Evolutionary conservation across 1,140 invertebrate species (phyloP).

Genomic region (Drosophila gunungcola): DNA sequence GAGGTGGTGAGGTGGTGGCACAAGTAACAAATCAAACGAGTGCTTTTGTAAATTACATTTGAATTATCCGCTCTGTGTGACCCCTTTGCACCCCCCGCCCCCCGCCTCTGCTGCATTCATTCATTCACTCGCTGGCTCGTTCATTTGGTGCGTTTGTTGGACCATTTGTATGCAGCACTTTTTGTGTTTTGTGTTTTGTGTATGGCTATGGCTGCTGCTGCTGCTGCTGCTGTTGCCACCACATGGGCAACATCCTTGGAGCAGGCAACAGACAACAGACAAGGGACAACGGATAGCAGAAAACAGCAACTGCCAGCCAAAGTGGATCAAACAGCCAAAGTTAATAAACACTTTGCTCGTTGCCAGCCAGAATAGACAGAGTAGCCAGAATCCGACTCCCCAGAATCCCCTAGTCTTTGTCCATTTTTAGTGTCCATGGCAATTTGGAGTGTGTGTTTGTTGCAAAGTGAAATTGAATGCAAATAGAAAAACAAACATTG

Average conservation of each 20-base stretch:
- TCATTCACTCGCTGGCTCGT: slow-evolving; percentile 35
- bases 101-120: slow-evolving; percentile 38
- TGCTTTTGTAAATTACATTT: slow-evolving; percentile 82
- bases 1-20: slow-evolving; percentile 2
- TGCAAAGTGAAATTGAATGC: slow-evolving; percentile 79
- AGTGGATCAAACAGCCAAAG: slow-evolving; percentile 82
- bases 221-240: slow-evolving; percentile 38
- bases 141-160: slow-evolving; percentile 28
- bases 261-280: slow-evolving; percentile 4
- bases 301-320: slow-evolving; percentile 52
- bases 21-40: slow-evolving; percentile 80
- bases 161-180: slow-evolving; percentile 17
- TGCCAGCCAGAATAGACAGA: slow-evolving; percentile 14
- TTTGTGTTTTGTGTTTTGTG: slow-evolving; percentile 48
- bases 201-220: slow-evolving; percentile 31
- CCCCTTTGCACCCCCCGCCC: not conserved
- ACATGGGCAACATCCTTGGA: slow-evolving; percentile 71
- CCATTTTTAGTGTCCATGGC: slow-evolving; percentile 68
- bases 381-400: not conserved
- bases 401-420: slow-evolving; percentile 9
- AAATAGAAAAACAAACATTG: slow-evolving; percentile 72
- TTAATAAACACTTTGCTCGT: slow-evolving; percentile 77
- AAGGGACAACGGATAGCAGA: slow-evolving; percentile 6
- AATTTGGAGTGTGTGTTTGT: slow-evolving; percentile 69
- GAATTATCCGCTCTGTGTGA: slow-evolving; percentile 64